phyloP scores from a whole-genome alignment of 2,888 invertebrate species.

The Teinopalpus imperialis region DNA sequence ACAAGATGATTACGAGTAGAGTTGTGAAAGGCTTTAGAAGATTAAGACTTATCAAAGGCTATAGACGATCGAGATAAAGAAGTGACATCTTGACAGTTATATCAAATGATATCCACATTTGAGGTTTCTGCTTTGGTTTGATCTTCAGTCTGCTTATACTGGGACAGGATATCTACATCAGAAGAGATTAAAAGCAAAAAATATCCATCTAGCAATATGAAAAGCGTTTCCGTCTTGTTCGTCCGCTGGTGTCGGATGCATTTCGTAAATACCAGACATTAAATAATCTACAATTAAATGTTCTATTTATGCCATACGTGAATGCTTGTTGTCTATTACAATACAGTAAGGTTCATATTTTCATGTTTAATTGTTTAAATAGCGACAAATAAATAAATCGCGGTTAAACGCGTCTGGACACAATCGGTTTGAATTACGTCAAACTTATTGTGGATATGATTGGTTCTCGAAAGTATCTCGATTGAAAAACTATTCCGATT shows the following conservation, averaged over 20 bases:
- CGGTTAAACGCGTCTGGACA: background rate
- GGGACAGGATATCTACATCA: no score
- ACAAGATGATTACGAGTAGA: no score
- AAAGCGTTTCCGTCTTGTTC: constrained; percentile 1
- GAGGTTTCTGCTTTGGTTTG: no score
- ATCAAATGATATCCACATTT: no score
- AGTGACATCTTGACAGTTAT: no score
- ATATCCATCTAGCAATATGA: background rate
- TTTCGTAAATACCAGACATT: constrained; percentile 2
- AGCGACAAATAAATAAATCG: background rate
- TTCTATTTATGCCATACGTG: constrained; percentile 3
- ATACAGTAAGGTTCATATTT: background rate
- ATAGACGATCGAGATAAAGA: no score
- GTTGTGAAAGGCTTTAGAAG: no score
- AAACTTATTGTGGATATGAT: background rate
- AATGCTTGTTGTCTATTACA: background rate
- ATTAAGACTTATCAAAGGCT: no score
- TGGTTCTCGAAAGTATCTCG: constrained; percentile 1
- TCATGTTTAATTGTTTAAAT: background rate
- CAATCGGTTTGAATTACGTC: constrained; percentile 13
- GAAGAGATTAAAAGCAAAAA: background rate
- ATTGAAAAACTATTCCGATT: background rate
- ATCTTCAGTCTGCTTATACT: no score
- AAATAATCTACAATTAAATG: constrained; percentile 3
- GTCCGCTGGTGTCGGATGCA: background rate